Evolutionary conservation across 2,888 invertebrate species (phyloP).

Genomic region (Sarcophaga rosellei): DNA sequence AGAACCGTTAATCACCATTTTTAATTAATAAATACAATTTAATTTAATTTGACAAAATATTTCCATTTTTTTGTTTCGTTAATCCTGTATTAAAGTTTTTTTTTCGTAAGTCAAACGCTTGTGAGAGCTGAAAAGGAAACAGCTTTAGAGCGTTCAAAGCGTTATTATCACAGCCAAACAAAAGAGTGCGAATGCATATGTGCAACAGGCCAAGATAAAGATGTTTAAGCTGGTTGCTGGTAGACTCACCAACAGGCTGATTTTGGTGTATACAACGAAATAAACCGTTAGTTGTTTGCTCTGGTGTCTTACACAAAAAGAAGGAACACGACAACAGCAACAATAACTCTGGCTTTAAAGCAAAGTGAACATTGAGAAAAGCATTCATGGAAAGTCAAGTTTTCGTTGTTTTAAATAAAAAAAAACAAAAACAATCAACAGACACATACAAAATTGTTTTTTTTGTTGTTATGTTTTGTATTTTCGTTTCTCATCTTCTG

Average conservation of each 20-base stretch:
- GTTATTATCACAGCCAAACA: constrained; percentile 37
- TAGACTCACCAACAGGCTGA: not conserved
- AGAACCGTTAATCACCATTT: no score
- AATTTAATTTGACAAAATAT: no score
- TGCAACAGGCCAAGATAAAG: constrained; percentile 51
- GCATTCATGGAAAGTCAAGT: constrained; percentile 57
- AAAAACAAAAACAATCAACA: not conserved
- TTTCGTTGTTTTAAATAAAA: constrained; percentile 54
- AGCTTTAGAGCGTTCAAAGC: constrained; percentile 59
- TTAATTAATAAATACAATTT: no score
- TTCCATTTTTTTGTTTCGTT: no score
- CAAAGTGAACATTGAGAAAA: constrained; percentile 32
- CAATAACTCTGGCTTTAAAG: constrained; percentile 54
- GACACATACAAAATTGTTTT: constrained; percentile 28
- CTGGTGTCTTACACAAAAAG: constrained; percentile 47
- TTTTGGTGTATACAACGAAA: not conserved
- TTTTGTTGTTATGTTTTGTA: constrained; percentile 17
- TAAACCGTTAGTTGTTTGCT: constrained; percentile 63
- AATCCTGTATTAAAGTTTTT: no score
- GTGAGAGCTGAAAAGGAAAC: constrained; percentile 58
- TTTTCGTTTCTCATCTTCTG: constrained; percentile 9
- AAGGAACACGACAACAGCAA: constrained; percentile 14
- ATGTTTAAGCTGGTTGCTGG: constrained; percentile 47
- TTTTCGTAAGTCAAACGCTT: not conserved
- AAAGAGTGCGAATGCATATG: not conserved